Conservation (phyloP, 2,888 invertebrate genomes). For the Machimus atricapillus region DNA sequence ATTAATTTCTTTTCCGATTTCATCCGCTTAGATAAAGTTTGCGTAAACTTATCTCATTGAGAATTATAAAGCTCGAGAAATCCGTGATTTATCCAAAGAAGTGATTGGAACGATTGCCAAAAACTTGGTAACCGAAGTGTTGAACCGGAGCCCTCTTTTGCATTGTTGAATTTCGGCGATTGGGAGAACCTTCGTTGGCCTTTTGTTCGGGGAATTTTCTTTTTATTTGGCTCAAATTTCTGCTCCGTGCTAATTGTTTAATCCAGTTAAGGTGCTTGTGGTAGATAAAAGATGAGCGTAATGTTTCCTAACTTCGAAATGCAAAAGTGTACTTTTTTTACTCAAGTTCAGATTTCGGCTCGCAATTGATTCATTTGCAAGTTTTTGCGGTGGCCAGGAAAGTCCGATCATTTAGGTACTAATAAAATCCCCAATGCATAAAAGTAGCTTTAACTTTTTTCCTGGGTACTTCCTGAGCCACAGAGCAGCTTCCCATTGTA, state of each 20-base stretch:
- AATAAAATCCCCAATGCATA: not conserved
- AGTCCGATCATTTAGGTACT: not conserved
- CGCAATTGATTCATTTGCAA: not conserved
- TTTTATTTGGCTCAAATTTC: not conserved
- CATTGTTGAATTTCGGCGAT: not conserved
- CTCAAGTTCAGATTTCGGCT: not conserved
- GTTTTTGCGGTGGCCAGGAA: not conserved
- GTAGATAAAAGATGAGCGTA: not conserved
- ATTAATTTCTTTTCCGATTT: not conserved
- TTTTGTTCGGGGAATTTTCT: not conserved
- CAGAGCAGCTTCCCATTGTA: not conserved
- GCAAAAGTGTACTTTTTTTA: slow-evolving; percentile 1
- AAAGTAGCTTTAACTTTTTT: not conserved
- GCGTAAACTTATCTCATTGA: not conserved
- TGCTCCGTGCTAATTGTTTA: not conserved
- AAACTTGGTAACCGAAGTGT: not conserved
- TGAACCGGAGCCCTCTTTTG: not conserved
- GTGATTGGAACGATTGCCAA: not conserved
- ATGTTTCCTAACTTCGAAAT: not conserved
- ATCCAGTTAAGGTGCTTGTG: not conserved
- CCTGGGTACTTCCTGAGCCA: not conserved
- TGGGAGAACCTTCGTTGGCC: not conserved
- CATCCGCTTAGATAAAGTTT: not conserved
- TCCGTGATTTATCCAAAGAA: not conserved
- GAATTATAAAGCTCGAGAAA: not conserved